Percentiles rank a stretch among this genome's conserved stretches.
These are phyloP conservation scores for Cantharis flavilabris DNA, from an alignment of 2,888 invertebrate species.

Conservation along the genomic window DNA sequence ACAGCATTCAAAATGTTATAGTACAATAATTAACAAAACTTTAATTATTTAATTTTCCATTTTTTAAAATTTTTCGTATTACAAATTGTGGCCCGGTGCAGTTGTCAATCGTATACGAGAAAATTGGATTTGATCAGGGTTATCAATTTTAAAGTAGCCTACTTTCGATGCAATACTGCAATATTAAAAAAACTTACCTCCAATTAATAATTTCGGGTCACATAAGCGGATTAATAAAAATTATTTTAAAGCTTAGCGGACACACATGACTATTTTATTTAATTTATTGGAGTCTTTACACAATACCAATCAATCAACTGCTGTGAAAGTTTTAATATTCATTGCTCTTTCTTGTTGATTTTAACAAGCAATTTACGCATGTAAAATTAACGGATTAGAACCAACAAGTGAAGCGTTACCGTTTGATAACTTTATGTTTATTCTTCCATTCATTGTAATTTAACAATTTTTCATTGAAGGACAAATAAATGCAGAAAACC, in stretches of 20 bases:
- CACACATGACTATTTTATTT: not conserved
- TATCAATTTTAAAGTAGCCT: not conserved
- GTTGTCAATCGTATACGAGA: too few species aligned
- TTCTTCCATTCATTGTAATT: not conserved
- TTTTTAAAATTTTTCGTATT: too few species aligned
- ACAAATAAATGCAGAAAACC: not conserved
- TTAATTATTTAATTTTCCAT: too few species aligned
- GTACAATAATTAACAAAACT: too few species aligned
- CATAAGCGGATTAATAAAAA: not conserved
- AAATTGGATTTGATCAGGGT: too few species aligned
- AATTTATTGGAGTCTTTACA: not conserved
- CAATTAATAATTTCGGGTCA: not conserved
- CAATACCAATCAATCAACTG: not conserved
- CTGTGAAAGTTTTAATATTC: conserved; percentile 11
- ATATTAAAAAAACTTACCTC: not conserved
- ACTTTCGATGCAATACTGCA: not conserved
- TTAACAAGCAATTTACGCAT: conserved; percentile 5
- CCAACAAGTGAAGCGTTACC: conserved; percentile 6
- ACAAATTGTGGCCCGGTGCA: too few species aligned
- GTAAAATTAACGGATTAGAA: conserved; percentile 11
- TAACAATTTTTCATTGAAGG: not conserved
- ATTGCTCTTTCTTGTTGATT: not conserved
- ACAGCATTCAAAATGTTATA: too few species aligned
- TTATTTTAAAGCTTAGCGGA: not conserved
- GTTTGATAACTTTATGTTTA: not conserved